Base-by-base conservation (phyloP, 1,140 invertebrate genomes). In the Drosophila ohnishii region DNA sequence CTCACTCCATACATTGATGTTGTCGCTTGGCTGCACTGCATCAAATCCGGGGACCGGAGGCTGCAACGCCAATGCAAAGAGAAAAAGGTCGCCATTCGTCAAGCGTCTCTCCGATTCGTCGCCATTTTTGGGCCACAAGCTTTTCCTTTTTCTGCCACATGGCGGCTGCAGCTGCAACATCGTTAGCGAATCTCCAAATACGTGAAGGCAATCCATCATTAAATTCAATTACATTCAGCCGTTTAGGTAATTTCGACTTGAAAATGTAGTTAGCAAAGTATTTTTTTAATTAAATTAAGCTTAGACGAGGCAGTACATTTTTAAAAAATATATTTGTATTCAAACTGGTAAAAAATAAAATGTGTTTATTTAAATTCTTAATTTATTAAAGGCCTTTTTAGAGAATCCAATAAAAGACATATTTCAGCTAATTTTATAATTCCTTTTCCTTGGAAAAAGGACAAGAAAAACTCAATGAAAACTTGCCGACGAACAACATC, bases 21-120 rank as follows among this genome's bases (percentile, higher is more conserved):
- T 65, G 61, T 73, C 58, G 80, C 81, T 86, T 74, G 67, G 81
- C 39, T 75, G 74, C 74, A 84, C 81, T 86, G 78, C 81, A 78
- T 86, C 78, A 78, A 66, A 71, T 66, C 60, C 45, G 64, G 51
- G 42, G 63, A 56, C 56, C 32, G 40, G 64, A 59, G 51, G 63
- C 75, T 83, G 80, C 53, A 37, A 1, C 19, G 25, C 13, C 70
- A 74, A 50, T 78, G 69, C 74, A 73, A 62, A 75, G 50, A 64
- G 47, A 50, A 78, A 37, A 81, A 81, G 79, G 78, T 69, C 50
- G 55, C 47, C 55, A 65, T 74, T 58, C 78, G 67, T 57, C 66
- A 58, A 45, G 16, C 32, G 16, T 25, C 32, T 53, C 51, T 9
- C 2, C 50, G 47, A 65, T 65, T 60, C 67, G 69, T 70, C 63